These are phyloP conservation scores for Anaspis maculata DNA, from an alignment of 2,888 invertebrate genomes.

Conservation along the genomic window DNA sequence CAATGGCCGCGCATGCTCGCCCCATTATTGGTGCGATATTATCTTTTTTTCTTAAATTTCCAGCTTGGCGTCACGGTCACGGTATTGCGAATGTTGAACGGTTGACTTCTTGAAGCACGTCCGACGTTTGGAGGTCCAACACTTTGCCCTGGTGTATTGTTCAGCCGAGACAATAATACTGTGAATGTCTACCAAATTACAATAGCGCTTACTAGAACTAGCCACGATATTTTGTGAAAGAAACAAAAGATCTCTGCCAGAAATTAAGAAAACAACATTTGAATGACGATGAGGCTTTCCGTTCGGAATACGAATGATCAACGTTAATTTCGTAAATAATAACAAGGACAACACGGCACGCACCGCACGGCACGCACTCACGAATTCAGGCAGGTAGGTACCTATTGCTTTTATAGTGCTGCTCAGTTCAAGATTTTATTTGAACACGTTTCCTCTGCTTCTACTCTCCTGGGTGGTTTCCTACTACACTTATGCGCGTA, in stretches of 20 bases:
- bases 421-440: too few relatives aligned
- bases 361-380: too few relatives aligned
- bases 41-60: conserved; percentile 22
- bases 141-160: conserved; percentile 15
- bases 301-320: conserved; percentile 11
- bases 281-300: conserved; percentile 11
- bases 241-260: conserved; percentile 13
- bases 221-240: conserved; percentile 10
- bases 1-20: too few relatives aligned
- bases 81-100: conserved; percentile 20
- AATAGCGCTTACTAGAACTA: conserved; percentile 10
- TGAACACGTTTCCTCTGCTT: too few relatives aligned
- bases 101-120: conserved; percentile 20
- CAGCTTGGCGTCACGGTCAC: conserved; percentile 20
- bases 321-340: too few relatives aligned
- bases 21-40: conserved; percentile 21
- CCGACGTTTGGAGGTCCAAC: conserved; percentile 15
- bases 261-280: conserved; percentile 13
- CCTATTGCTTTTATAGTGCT: too few relatives aligned
- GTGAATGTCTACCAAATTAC: conserved; percentile 15
- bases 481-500: too few relatives aligned
- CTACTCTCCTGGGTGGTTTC: too few relatives aligned
- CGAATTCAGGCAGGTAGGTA: too few relatives aligned
- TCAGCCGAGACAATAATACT: conserved; percentile 16
- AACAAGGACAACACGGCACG: too few relatives aligned